These are phyloP conservation scores for Apis mellifera DNA, from an alignment of 1,140 invertebrate genomes.

Conservation along the genomic window DNA sequence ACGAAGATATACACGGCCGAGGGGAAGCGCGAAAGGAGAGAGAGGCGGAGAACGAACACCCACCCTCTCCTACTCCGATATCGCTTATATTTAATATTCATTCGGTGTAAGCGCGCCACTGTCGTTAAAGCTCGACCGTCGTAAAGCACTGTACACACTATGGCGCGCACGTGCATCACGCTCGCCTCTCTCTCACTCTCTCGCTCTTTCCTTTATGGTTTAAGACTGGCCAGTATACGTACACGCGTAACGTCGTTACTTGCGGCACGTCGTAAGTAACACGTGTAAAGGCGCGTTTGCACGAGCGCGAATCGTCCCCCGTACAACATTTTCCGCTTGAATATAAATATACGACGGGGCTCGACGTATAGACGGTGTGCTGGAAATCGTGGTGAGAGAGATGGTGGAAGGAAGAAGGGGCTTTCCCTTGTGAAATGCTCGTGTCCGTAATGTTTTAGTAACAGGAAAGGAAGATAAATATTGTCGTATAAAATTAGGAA, in stretches of 20 bases:
- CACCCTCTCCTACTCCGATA: slow-evolving; percentile 34
- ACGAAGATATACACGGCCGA: not conserved
- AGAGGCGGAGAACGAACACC: not conserved
- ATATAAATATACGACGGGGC: slow-evolving; percentile 53
- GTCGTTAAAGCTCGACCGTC: slow-evolving; percentile 48
- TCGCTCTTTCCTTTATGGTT: slow-evolving; percentile 28
- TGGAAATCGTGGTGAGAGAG: too few relatives aligned
- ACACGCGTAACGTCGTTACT: slow-evolving; percentile 58
- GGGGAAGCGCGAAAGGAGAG: not conserved
- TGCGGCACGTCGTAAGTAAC: slow-evolving; percentile 65
- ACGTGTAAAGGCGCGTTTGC: slow-evolving; percentile 59
- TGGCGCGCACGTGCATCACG: slow-evolving; percentile 46
- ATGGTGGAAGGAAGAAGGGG: too few relatives aligned
- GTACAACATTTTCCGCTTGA: slow-evolving; percentile 30
- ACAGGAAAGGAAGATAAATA: too few relatives aligned
- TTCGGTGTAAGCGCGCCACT: slow-evolving; percentile 33
- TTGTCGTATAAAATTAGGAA: too few relatives aligned
- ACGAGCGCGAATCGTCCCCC: slow-evolving; percentile 48
- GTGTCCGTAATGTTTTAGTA: too few relatives aligned
- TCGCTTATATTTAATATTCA: slow-evolving; percentile 64
- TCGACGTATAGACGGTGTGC: too few relatives aligned
- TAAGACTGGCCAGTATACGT: not conserved
- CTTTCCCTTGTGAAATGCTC: too few relatives aligned
- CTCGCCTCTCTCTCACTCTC: not conserved
- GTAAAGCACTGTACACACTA: slow-evolving; percentile 57